Percentiles rank a stretch among this genome's conserved stretches.
Conservation (phyloP, 2,113 vertebrate species). For the Trachemys scripta region DNA sequence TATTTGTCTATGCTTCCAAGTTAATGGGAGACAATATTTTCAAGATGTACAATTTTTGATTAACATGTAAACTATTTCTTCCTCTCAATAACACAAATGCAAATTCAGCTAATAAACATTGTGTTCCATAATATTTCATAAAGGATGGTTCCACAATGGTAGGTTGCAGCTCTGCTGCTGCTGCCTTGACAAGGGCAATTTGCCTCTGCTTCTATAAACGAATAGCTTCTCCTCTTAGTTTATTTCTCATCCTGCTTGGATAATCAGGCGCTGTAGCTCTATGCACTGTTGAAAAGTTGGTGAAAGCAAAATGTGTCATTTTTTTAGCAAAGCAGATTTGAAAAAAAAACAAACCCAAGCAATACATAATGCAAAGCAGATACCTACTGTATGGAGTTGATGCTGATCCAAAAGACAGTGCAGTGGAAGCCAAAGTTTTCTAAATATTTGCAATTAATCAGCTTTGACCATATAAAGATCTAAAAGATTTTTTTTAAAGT, state of each 20-base stretch:
- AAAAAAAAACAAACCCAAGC: background rate
- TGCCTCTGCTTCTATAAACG: background rate
- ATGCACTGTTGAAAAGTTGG: background rate
- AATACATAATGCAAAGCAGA: background rate
- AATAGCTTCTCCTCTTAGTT: background rate
- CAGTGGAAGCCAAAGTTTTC: slow-evolving; percentile 26
- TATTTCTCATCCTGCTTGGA: background rate
- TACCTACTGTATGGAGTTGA: background rate
- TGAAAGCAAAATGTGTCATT: background rate
- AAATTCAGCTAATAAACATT: background rate
- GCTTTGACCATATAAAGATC: background rate
- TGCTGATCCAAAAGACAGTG: slow-evolving; percentile 3
- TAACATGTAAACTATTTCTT: background rate
- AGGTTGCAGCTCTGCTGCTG: background rate
- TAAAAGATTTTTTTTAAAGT: slow-evolving; percentile 5
- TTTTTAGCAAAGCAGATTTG: background rate
- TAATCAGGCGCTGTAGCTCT: background rate
- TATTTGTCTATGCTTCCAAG: background rate
- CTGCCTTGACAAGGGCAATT: slow-evolving; percentile 1
- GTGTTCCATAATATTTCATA: background rate
- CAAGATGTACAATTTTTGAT: background rate
- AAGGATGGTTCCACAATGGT: background rate
- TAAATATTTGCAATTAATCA: slow-evolving; percentile 36
- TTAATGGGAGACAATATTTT: background rate
- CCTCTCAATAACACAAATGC: background rate